Evolutionary conservation across 1,140 invertebrate genomes (phyloP).

Genomic region (Microplitis mediator): DNA sequence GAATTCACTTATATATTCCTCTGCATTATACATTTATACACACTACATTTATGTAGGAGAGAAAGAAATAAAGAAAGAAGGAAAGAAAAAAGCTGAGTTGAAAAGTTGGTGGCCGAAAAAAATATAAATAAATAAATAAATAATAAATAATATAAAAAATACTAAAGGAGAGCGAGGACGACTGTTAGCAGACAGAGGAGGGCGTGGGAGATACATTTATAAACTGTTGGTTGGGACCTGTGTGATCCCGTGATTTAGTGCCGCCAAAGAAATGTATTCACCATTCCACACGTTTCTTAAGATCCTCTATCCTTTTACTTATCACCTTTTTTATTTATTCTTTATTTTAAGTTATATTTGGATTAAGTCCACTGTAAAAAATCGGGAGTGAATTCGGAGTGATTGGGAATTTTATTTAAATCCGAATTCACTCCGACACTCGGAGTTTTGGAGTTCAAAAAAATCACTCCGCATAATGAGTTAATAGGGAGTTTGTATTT

Average conservation of each 20-base stretch:
- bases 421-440: too few species aligned
- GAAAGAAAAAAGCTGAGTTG: not conserved
- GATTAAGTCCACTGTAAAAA: not conserved
- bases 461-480: too few species aligned
- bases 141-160: conserved; percentile 3
- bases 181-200: conserved; percentile 46
- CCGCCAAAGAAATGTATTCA: conserved; percentile 18
- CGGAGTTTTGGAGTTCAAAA: too few species aligned
- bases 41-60: too few species aligned
- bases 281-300: conserved; percentile 17
- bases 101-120: not conserved
- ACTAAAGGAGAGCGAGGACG: conserved; percentile 20
- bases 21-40: too few species aligned
- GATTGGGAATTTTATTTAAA: too few species aligned
- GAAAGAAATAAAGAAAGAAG: not conserved
- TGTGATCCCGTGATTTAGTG: conserved; percentile 33
- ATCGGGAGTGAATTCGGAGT: too few species aligned
- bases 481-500: too few species aligned
- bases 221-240: conserved; percentile 44
- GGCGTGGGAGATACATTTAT: conserved; percentile 58
- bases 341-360: not conserved
- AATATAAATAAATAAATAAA: conserved; percentile 1
- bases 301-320: conserved; percentile 15
- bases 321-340: not conserved
- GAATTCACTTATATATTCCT: too few species aligned